Evolutionary conservation across 2,888 invertebrate species (phyloP), one percentile per base, ranked within the genome.

Genomic region (Gibbula magus): DNA sequence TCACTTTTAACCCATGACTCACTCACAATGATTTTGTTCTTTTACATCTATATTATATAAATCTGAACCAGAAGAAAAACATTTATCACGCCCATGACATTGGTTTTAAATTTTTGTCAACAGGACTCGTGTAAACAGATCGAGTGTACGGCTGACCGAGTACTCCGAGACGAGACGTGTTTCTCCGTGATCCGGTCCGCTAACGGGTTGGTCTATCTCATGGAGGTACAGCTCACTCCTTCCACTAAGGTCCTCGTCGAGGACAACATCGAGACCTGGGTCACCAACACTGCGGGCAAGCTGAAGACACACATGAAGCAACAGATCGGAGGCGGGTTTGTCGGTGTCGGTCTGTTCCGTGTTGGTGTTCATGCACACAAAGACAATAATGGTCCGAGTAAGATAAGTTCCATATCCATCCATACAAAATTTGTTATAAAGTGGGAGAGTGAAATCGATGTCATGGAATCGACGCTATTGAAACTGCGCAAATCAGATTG

Each of bases 121-220:
- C 74, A 74, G 74, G 74, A 25, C n/a, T 16, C 39, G 5, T 74
- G 74, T n/a, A 45, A 51, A 18, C 74, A 74, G 25, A 74, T 74
- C 8, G 25, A 74, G 20, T 74, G 74, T 25, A 45, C 74, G n/a
- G 51, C 25, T 20, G 51, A 74, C 20, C 74, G 74, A 13, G 22
- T 74, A 8, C 51, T 74, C 4, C 16, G 51, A 20, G 51, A 74
- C 20, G 51, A 51, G n/a, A 52, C 39, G 13, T 74, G 74, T 51
- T 25, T 45, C 74, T 39, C 51, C 2, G 51, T 74, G 22, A 45
- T 74, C 74, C 45, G 51, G 74, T 45, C 45, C 16, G 74, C 74
- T 2, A 74, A 74, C 20, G 74, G 74, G 22, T 22, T 74, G 74
- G 74, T 51, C 16, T 74, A 74, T 25, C 5, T 51, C 4, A 10